Conservation (phyloP, 2,113 vertebrate genomes). For the Meriones unguiculatus region DNA sequence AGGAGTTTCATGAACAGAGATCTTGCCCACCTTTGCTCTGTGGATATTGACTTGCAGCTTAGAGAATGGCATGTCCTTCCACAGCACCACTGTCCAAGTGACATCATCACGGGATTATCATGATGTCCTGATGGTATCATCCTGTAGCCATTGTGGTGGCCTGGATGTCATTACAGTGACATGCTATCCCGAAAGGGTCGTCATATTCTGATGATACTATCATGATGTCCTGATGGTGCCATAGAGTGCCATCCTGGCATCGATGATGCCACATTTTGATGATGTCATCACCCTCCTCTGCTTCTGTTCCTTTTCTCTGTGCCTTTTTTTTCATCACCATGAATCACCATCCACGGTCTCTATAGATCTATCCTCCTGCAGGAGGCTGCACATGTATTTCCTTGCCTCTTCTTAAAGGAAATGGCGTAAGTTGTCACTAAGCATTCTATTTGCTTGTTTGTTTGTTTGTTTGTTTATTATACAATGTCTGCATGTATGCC, state of each 20-base stretch:
- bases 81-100: background rate
- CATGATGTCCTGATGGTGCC: background rate
- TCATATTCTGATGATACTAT: background rate
- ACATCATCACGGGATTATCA: background rate
- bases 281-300: no score
- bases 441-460: no score
- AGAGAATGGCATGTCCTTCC: background rate
- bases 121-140: background rate
- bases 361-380: background rate
- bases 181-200: background rate
- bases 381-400: background rate
- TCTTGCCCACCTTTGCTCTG: background rate
- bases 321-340: background rate
- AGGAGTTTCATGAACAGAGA: accelerated
- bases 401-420: background rate
- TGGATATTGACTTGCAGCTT: accelerated
- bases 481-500: no score
- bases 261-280: background rate
- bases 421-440: no score
- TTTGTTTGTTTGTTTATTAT: no score
- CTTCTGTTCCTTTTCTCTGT: background rate
- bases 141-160: background rate
- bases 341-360: background rate
- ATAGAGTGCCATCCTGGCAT: background rate
- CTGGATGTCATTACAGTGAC: background rate